These are phyloP conservation scores for Megalonaias nervosa DNA, from an alignment of 1,140 invertebrate species.

Conservation along the genomic window DNA sequence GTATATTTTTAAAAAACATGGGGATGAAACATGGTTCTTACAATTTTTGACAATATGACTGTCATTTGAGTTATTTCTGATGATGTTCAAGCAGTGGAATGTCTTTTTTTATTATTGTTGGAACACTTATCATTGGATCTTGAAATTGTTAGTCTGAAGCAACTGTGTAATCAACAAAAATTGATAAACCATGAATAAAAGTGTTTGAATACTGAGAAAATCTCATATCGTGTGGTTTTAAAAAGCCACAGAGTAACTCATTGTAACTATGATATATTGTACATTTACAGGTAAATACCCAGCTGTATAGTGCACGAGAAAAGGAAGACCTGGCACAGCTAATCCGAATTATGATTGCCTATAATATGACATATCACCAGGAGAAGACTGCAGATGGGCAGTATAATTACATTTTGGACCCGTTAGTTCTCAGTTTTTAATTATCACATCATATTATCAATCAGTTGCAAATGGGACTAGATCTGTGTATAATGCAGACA, in stretches of 20 bases:
- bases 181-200: no score
- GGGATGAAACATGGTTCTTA: no score
- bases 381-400: conserved; percentile 83
- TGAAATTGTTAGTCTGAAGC: no score
- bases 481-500: background rate
- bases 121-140: no score
- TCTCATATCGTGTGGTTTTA: background rate
- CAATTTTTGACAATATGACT: no score
- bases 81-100: no score
- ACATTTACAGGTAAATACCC: conserved; percentile 75
- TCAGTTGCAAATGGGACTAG: background rate
- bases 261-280: background rate
- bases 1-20: no score
- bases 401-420: conserved; percentile 87
- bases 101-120: no score
- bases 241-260: background rate
- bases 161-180: no score
- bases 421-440: conserved; percentile 75
- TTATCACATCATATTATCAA: background rate
- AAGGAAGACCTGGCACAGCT: conserved; percentile 80
- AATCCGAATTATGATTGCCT: conserved; percentile 90
- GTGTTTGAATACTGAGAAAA: no score
- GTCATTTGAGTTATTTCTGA: no score
- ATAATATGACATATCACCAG: conserved; percentile 90
- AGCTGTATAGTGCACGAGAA: conserved; percentile 85